Base-by-base conservation (phyloP, 2,888 invertebrate species). In the Acanthacorydalis orientalis region DNA sequence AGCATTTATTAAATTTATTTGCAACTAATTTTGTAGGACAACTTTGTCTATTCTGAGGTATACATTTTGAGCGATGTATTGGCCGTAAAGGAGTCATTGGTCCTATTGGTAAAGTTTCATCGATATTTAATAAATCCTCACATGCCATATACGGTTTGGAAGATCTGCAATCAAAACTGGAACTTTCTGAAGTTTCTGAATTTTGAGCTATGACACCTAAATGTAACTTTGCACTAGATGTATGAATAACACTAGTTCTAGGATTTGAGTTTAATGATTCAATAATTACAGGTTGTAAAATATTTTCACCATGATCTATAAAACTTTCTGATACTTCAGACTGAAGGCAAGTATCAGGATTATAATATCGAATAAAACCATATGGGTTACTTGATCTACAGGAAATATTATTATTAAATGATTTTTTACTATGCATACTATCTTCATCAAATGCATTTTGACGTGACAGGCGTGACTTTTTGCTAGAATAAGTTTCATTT, bases 331-430 rank as follows among this genome's bases (percentile, higher is more conserved):
- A 65, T 55, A 67, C 64, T 55, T 57, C 58, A 48, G 62, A 61
- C 23, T 57, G 59, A 37, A 68, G 61, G 49, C 70, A 72, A 34
- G 64, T 50, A 44, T 53, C 51, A 1, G 68, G 56, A 53, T 78
- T 74, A 56, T 74, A 77, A 62, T 79, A 81, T 44, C 77, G 70
- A 31, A 83, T 72, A 56, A 78, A 82, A 38, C 80, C 80, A 60
- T 75, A 75, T 1, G 78, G 78, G 58, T 74, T 74, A 58, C 72
- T 74, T 2, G 70, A 70, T 67, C 70, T 70, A 23, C 23, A 63
- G 74, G 76, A 50, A 74, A 74, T 51, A 67, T 67, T 48, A 67
- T 68, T 7, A 71, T 71, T 7, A 68, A 68, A 44, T 23, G 65
- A 64, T 16, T 65, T 67, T 52, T 65, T 59, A n/a, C 65, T 65